Base-by-base conservation (phyloP, 2,888 invertebrate species). In the Teinopalpus imperialis region DNA sequence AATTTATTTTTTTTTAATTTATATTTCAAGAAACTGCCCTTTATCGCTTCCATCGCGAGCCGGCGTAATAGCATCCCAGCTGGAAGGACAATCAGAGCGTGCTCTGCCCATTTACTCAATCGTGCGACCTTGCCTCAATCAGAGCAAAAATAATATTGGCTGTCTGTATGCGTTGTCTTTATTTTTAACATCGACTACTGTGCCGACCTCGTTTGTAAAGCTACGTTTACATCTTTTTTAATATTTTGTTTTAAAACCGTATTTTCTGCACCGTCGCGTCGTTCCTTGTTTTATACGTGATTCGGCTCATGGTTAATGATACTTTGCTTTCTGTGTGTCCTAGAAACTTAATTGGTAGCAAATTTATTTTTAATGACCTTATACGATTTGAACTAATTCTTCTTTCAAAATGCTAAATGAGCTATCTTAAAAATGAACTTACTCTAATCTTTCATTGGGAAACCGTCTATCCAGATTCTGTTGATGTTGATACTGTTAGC, bases 131-230 rank as follows among this genome's bases (percentile, higher is more conserved):
- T 57, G 59, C 50, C 46, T 51, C 50, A 63, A 62, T 59, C 59
- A 57, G 59, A 63, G 57, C 62, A 62, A 56, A 58, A 56, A 57
- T 61, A 48, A 56, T 59, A 57, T 59, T 51, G 24, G 42, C 51
- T 52, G 44, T 53, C 49, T 49, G 51, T 48, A 52, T 43, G 42
- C 39, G 51, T 48, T 31, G 48, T 30, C 34, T 52, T 49, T 51
- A 37, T 34, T 48, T 48, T 48, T 49, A 50, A 51, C 44, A 34
- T 32, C 26, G n/a, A 27, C 16, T 26, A 9, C 34, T 34, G 39
- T 39, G 37, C 14, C 34, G 45, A 45, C 45, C 45, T 45, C 34
- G 39, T 40, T 40, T 16, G 21, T 21, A 20, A 26, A 21, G 26
- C 14, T 27, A 16, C 32, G 10, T 9, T 44, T 18, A 24, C 14